These are phyloP conservation scores for Microdon myrmicae DNA, from an alignment of 2,888 invertebrate genomes.

Conservation along the genomic window DNA sequence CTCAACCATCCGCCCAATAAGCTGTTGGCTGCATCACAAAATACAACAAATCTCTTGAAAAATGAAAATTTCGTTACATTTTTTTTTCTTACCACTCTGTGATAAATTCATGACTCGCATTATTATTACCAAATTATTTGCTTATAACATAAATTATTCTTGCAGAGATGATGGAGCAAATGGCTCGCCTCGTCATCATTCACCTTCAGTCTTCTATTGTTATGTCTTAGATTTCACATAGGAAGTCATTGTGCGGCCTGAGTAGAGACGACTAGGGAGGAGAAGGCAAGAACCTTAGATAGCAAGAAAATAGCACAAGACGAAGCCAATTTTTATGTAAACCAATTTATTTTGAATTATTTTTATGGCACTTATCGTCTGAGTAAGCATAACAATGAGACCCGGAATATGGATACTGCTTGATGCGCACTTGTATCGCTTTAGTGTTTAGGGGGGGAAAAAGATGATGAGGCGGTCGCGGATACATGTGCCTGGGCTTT, in stretches of 20 bases:
- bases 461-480: too few species aligned
- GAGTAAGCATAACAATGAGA: constrained; percentile 54
- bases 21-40: too few species aligned
- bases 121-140: constrained; percentile 66
- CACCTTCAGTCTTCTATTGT: constrained; percentile 40
- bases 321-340: constrained; percentile 62
- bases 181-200: constrained; percentile 47
- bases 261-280: not conserved
- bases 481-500: too few species aligned
- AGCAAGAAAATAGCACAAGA: constrained; percentile 26
- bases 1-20: too few species aligned
- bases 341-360: constrained; percentile 68
- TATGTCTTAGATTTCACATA: constrained; percentile 1
- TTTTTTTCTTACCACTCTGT: too few species aligned
- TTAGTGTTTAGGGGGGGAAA: too few species aligned
- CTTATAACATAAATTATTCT: constrained; percentile 42
- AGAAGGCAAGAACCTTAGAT: not conserved
- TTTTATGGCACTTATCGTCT: constrained; percentile 66
- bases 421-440: too few species aligned
- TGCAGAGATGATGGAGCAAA: constrained; percentile 38
- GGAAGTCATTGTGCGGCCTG: constrained; percentile 23
- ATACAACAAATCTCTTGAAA: too few species aligned
- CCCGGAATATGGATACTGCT: constrained; percentile 26
- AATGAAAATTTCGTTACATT: too few species aligned
- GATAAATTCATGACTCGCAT: constrained; percentile 63